A percentile compares a stretch with the other conserved stretches of the same genome.
These are phyloP conservation scores for Scrobipalpa costella DNA, from an alignment of 2,888 invertebrate genomes.

Conservation along the genomic window DNA sequence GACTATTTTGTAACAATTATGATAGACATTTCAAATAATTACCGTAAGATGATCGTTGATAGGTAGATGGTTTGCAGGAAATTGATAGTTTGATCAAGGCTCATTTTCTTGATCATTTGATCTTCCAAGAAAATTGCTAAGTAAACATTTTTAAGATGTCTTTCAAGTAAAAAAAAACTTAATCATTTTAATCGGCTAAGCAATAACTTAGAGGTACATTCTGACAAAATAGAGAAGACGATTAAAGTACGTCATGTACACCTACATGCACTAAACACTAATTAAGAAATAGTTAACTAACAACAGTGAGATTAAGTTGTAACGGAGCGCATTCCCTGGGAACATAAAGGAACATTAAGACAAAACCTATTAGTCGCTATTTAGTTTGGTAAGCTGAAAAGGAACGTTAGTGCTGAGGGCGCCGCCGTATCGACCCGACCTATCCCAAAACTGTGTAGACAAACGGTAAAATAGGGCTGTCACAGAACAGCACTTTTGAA, in stretches of 20 bases:
- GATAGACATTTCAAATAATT: no score
- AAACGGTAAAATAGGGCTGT: constrained; percentile 9
- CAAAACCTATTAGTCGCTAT: constrained; percentile 9
- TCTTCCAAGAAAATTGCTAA: no score
- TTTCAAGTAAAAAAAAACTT: no score
- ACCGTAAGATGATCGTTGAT: no score
- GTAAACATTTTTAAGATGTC: no score
- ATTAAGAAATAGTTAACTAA: constrained; percentile 6
- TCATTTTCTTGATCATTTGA: neutral
- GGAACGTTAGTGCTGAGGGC: neutral
- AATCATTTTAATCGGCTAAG: no score
- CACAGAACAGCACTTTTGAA: neutral
- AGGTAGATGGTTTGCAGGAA: neutral
- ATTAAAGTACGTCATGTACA: constrained; percentile 5
- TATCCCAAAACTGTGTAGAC: constrained; percentile 25
- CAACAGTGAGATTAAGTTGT: constrained; percentile 7
- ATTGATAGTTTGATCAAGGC: neutral
- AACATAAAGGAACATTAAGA: constrained; percentile 15
- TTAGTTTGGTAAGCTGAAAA: neutral
- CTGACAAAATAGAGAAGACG: neutral
- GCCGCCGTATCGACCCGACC: constrained; percentile 18
- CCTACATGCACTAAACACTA: neutral
- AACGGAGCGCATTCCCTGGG: constrained; percentile 6
- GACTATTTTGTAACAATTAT: no score
- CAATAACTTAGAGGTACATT: neutral